These are phyloP conservation scores for Malacosoma neustria DNA, from an alignment of 2,888 invertebrate species.

Conservation along the genomic window DNA sequence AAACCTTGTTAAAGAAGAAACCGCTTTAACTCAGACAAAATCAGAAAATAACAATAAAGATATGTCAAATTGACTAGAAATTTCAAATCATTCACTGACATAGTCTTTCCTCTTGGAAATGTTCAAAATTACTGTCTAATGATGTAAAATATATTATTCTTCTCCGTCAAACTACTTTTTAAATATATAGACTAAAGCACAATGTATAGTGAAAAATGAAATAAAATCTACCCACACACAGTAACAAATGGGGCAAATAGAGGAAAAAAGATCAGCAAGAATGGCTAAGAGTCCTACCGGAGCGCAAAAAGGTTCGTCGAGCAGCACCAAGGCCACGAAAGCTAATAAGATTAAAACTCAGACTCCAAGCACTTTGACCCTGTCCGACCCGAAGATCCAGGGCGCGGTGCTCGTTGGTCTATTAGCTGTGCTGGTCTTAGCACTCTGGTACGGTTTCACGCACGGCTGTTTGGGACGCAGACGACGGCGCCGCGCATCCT, in stretches of 20 bases:
- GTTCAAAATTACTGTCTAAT: no score
- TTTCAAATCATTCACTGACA: no score
- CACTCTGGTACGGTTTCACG: conserved; percentile 35
- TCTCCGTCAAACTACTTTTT: no score
- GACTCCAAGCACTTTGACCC: conserved; percentile 1
- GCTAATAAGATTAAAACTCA: conserved; percentile 1
- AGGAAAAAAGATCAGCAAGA: conserved; percentile 20
- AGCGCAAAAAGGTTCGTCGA: conserved; percentile 16
- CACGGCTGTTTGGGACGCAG: conserved; percentile 27
- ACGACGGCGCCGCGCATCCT: conserved; percentile 24
- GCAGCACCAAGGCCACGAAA: neutral
- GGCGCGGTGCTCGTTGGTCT: conserved; percentile 26
- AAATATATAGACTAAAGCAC: no score
- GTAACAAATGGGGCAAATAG: conserved; percentile 27
- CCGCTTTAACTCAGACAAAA: no score
- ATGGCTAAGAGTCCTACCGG: conserved; percentile 24
- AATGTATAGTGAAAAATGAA: neutral
- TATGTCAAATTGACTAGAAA: no score
- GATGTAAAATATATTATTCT: no score
- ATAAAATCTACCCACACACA: neutral
- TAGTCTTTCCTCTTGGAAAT: no score
- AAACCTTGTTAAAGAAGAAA: no score
- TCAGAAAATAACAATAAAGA: no score
- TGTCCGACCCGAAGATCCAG: conserved; percentile 35
- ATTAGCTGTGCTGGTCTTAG: conserved; percentile 29